Conservation (phyloP, 1,140 invertebrate genomes). For the Littorina saxatilis region DNA sequence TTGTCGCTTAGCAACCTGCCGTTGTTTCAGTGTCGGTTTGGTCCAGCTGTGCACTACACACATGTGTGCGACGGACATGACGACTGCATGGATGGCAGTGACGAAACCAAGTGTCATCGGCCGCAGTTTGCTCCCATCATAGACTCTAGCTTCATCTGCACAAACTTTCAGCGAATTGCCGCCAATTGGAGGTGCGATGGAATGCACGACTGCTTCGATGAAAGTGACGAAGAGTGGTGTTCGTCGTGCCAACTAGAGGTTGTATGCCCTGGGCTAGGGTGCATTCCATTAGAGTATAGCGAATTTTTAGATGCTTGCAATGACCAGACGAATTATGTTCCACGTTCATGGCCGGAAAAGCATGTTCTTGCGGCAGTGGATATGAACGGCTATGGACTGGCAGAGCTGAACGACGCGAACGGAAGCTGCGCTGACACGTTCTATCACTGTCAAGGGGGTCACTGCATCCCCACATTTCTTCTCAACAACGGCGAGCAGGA, state of each 20-base stretch:
- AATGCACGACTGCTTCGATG: conserved; percentile 33
- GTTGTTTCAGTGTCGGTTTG: not conserved
- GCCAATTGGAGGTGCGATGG: conserved; percentile 30
- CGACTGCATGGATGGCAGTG: conserved; percentile 35
- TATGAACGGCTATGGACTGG: conserved; percentile 35
- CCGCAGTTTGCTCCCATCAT: not conserved
- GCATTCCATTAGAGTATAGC: too few species aligned
- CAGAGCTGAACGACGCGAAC: not conserved
- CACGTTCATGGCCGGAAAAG: too few species aligned
- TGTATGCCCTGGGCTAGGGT: conserved; percentile 8
- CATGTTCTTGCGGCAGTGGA: not conserved
- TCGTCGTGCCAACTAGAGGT: not conserved
- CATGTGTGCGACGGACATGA: conserved; percentile 34
- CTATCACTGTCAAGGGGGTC: conserved; percentile 7
- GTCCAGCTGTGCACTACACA: conserved; percentile 5
- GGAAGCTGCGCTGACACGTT: conserved; percentile 21
- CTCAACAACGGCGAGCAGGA: conserved; percentile 37
- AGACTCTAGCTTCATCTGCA: conserved; percentile 8
- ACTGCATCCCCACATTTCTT: conserved; percentile 37
- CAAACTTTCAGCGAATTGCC: not conserved
- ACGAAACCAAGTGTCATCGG: conserved; percentile 28
- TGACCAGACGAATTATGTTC: not conserved
- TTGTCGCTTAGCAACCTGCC: not conserved
- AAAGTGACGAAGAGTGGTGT: conserved; percentile 39
- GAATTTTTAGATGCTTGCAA: too few species aligned